Conservation (phyloP, 2,797 vertebrate species). For the Tauraco hartlaubi region DNA sequence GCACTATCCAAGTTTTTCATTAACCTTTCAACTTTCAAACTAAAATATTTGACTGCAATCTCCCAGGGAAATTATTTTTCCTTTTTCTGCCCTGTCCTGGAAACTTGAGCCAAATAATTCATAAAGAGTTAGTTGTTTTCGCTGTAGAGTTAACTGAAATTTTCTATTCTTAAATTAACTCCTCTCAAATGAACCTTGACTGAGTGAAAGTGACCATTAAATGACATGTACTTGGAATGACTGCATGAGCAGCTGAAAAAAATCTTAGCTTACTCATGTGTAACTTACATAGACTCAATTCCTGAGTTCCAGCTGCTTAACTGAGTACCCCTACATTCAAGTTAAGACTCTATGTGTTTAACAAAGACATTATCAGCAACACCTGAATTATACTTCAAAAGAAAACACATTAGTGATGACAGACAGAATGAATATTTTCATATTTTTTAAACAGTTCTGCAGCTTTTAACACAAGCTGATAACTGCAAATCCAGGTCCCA, state of each 20-base stretch:
- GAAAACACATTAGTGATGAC: background rate
- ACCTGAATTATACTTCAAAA: background rate
- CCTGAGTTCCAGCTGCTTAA: background rate
- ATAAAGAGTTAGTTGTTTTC: background rate
- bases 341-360: background rate
- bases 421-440: background rate
- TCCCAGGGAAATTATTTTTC: background rate
- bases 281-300: background rate
- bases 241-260: background rate
- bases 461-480: background rate
- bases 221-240: background rate
- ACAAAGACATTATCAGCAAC: background rate
- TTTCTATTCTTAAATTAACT: background rate
- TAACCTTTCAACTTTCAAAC: slow-evolving; percentile 18
- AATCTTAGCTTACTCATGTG: background rate
- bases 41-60: background rate
- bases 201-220: background rate
- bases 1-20: background rate
- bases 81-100: background rate
- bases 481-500: background rate
- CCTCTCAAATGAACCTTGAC: background rate
- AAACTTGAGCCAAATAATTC: background rate
- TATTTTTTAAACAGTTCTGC: background rate
- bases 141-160: background rate
- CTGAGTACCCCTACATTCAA: background rate